A percentile compares a stretch with the other conserved stretches of the same genome.
Conservation (phyloP, 2,113 vertebrate species). For the Alaudala cheleensis region DNA sequence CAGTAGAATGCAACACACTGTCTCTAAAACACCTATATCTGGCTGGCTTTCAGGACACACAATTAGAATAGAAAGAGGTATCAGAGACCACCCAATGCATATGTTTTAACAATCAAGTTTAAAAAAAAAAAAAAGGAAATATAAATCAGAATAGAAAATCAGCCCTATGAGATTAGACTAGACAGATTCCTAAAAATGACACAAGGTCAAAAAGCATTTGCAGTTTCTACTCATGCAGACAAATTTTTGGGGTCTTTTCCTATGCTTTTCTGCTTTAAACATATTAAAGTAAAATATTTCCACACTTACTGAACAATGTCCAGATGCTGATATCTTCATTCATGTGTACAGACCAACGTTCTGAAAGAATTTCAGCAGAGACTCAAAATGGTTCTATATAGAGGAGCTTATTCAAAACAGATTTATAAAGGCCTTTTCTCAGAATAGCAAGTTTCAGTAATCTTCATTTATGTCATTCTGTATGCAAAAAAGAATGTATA, state of each 20-base stretch:
- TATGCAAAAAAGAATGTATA: background rate
- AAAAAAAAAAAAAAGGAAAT: background rate
- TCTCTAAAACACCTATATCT: background rate
- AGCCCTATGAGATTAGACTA: background rate
- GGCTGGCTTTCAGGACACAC: background rate
- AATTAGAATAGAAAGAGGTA: background rate
- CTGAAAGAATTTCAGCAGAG: background rate
- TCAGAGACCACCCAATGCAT: background rate
- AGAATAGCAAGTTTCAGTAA: background rate
- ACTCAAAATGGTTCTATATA: background rate
- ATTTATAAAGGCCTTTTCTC: background rate
- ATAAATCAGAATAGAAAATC: background rate
- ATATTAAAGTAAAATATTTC: background rate
- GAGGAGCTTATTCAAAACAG: background rate
- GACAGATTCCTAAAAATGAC: background rate
- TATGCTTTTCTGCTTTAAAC: background rate
- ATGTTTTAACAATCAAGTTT: background rate
- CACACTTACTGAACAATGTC: background rate
- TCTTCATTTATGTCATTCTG: background rate
- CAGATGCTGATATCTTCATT: background rate
- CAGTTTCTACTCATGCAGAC: background rate
- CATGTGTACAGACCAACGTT: background rate
- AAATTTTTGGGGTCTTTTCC: background rate
- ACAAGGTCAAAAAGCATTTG: background rate
- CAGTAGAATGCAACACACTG: background rate